Percentiles rank a stretch among this genome's conserved stretches.
phyloP scores from a whole-genome alignment of 2,888 invertebrate species.

The Prosapia bicincta region DNA sequence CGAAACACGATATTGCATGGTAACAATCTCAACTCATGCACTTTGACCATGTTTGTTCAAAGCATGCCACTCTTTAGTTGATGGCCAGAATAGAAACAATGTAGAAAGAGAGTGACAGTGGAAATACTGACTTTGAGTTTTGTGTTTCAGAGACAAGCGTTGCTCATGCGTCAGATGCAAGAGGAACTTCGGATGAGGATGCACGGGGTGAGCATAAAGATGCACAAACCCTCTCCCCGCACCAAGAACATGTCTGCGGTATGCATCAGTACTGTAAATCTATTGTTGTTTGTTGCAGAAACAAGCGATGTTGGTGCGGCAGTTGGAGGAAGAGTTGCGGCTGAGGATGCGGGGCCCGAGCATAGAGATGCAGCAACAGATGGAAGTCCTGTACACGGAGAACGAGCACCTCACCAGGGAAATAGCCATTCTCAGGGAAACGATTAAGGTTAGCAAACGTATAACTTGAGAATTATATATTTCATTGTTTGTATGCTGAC shows the following conservation, averaged over 20 bases:
- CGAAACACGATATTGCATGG: no score
- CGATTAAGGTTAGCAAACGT: conserved; percentile 71
- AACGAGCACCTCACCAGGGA: conserved; percentile 93
- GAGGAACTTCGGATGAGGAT: conserved; percentile 85
- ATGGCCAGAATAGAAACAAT: not conserved
- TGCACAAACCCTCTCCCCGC: conserved; percentile 62
- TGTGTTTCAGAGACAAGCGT: conserved; percentile 84
- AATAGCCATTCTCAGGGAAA: conserved; percentile 88
- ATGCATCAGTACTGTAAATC: not conserved
- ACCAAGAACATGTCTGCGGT: not conserved
- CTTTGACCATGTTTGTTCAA: no score
- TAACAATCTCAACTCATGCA: no score
- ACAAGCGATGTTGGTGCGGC: conserved; percentile 92
- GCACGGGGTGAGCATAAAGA: conserved; percentile 85
- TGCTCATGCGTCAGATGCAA: conserved; percentile 89
- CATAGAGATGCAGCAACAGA: conserved; percentile 87
- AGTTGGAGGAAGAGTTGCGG: conserved; percentile 88
- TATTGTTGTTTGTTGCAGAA: conserved; percentile 60
- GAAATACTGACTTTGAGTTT: conserved; percentile 29
- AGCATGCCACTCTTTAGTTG: no score
- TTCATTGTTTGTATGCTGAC: not conserved
- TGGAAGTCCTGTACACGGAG: conserved; percentile 88
- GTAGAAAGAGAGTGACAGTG: not conserved
- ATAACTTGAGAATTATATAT: not conserved
- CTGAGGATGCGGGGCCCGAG: conserved; percentile 86